phyloP scores from a whole-genome alignment of 2,797 vertebrate genomes.

The Leontocebus nigricollis region DNA sequence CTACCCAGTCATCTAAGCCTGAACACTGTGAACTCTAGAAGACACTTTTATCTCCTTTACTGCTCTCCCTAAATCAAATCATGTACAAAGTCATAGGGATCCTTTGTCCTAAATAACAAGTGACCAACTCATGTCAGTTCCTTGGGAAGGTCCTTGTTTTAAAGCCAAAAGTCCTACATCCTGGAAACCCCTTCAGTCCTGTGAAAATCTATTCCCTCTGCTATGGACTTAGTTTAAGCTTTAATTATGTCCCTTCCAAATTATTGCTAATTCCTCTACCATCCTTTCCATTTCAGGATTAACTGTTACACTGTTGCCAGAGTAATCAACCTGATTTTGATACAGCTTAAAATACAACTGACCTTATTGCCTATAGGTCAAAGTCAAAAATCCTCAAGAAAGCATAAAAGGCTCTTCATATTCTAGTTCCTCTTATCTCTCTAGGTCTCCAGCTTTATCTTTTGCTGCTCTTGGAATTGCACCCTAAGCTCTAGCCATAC shows the following conservation, averaged over 20 bases:
- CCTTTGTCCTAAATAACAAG: background rate
- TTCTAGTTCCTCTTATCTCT: background rate
- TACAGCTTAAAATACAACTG: background rate
- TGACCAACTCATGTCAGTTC: background rate
- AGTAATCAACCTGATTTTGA: background rate
- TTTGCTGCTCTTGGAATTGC: background rate
- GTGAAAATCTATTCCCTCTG: background rate
- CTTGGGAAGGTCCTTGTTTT: background rate
- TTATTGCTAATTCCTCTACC: background rate
- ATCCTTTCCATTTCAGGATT: background rate
- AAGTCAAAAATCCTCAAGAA: background rate
- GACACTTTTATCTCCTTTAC: background rate
- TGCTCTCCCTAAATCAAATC: background rate
- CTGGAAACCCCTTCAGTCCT: background rate
- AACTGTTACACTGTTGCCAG: background rate
- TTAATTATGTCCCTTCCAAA: background rate
- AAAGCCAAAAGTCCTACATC: background rate
- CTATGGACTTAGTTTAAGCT: background rate
- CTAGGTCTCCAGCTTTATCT: background rate
- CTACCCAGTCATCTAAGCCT: background rate
- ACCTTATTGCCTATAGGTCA: background rate
- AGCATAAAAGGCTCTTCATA: background rate
- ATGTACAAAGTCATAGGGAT: background rate
- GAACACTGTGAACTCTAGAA: background rate
- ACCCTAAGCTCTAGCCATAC: background rate